phyloP scores from a whole-genome alignment of 2,113 vertebrate genomes.

The Tetrax tetrax region DNA sequence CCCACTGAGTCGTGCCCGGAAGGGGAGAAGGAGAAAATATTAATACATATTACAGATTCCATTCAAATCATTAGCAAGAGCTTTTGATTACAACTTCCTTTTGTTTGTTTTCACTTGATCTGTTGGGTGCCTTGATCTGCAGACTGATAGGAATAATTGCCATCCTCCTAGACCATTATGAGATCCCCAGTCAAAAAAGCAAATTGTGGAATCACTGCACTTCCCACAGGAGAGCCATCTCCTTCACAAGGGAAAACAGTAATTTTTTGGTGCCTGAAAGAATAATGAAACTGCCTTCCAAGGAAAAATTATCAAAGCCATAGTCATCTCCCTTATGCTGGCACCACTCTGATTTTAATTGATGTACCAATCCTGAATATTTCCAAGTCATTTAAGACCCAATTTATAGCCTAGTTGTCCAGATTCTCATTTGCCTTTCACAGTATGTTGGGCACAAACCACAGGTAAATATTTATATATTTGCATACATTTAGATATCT shows the following conservation, averaged over 20 bases:
- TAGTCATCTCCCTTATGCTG: background rate
- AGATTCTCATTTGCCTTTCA: background rate
- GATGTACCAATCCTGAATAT: background rate
- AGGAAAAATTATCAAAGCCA: constrained; percentile 34
- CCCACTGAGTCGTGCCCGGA: background rate
- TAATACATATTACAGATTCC: constrained; percentile 30
- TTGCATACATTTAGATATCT: background rate
- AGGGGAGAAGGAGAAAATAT: constrained; percentile 10
- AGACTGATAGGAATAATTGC: constrained; percentile 47
- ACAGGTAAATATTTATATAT: background rate
- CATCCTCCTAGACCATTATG: constrained; percentile 52
- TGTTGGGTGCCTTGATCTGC: constrained; percentile 29
- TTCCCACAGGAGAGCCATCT: constrained; percentile 12
- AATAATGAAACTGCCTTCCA: constrained; percentile 28
- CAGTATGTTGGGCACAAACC: background rate
- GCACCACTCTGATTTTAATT: background rate
- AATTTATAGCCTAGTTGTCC: background rate
- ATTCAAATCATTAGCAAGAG: constrained; percentile 37
- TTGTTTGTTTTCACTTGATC: constrained; percentile 61
- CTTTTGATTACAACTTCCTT: constrained; percentile 50
- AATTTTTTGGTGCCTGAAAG: constrained; percentile 23
- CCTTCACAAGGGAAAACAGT: background rate
- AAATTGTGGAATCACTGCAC: constrained; percentile 1
- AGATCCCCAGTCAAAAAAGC: constrained; percentile 21
- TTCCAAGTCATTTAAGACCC: background rate